phyloP scores from a whole-genome alignment of 2,888 invertebrate species.

The Formica aserva region DNA sequence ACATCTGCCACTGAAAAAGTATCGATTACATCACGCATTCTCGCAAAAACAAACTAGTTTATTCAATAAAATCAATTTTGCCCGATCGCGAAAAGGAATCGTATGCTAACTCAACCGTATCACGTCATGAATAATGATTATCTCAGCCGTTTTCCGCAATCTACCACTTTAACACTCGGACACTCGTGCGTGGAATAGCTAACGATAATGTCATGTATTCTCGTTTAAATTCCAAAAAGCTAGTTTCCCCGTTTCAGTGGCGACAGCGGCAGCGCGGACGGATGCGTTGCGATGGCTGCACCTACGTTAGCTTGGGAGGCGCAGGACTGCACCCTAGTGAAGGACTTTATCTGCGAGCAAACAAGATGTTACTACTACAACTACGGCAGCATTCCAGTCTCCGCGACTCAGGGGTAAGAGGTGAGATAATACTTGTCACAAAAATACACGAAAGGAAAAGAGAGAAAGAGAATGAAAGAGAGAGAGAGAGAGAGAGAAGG shows the following conservation, averaged over 20 bases:
- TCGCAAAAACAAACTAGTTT: background rate
- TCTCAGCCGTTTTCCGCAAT: conserved; percentile 44
- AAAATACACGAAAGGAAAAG: conserved; percentile 68
- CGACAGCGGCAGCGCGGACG: conserved; percentile 89
- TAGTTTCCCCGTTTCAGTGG: conserved; percentile 82
- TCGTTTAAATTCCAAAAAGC: conserved; percentile 65
- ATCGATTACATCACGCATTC: background rate
- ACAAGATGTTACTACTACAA: conserved; percentile 96
- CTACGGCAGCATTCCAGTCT: conserved; percentile 95
- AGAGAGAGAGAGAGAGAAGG: no score
- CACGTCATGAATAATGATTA: conserved; percentile 56
- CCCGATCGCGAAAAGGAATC: background rate
- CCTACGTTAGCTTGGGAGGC: conserved; percentile 93
- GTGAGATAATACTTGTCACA: conserved; percentile 87
- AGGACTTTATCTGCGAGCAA: conserved; percentile 96
- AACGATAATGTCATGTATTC: conserved; percentile 31
- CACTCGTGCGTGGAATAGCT: conserved; percentile 63
- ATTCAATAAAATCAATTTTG: background rate
- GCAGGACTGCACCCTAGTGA: conserved; percentile 93
- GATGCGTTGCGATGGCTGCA: conserved; percentile 92
- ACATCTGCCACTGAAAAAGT: background rate
- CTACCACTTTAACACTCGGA: conserved; percentile 51
- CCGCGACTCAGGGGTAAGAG: conserved; percentile 97
- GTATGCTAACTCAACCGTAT: background rate
- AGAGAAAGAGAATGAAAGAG: conserved; percentile 37